Conservation (phyloP, 2,113 vertebrate species). For the Pedetes capensis region DNA sequence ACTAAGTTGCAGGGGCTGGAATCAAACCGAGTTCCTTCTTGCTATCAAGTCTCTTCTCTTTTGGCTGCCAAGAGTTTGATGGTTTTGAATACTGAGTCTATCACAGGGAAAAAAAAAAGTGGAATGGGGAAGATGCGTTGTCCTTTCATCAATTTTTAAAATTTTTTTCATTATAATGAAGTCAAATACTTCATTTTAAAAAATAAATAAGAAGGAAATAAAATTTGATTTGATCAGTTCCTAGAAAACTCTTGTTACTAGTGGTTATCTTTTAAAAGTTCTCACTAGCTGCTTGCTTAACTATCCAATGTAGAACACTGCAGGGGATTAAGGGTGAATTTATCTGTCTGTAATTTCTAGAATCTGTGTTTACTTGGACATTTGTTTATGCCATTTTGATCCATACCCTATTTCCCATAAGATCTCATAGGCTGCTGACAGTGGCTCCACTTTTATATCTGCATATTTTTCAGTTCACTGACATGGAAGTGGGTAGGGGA, state of each 20-base stretch:
- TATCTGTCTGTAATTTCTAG: background rate
- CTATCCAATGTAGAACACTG: background rate
- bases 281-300: background rate
- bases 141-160: background rate
- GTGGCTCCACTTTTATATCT: background rate
- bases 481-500: background rate
- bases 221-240: background rate
- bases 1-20: background rate
- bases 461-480: background rate
- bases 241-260: background rate
- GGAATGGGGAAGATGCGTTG: background rate
- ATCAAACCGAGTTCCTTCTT: background rate
- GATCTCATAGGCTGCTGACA: background rate
- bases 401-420: background rate
- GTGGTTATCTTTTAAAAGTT: background rate
- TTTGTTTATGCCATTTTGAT: background rate
- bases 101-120: background rate
- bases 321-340: background rate
- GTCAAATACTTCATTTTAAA: background rate
- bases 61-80: background rate
- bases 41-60: slow-evolving; percentile 4
- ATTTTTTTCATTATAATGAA: background rate
- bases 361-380: background rate
- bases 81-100: background rate
- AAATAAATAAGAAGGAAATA: background rate